Base-by-base conservation (phyloP, 2,888 invertebrate species). In the Galerucella nymphaeae region DNA sequence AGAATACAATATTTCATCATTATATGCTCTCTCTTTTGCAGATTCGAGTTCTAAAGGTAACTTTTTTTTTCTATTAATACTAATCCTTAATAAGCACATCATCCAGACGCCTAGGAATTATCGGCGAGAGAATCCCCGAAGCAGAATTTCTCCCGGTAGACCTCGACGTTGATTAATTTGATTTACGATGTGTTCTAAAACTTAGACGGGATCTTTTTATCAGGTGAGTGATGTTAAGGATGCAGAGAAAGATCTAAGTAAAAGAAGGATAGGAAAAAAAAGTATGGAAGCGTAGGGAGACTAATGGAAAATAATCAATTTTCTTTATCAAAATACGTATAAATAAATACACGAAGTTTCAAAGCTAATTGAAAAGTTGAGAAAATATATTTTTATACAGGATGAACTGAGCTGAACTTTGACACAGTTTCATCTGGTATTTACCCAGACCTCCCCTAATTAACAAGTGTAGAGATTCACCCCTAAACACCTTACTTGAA, bases 81-180 rank as follows among this genome's bases (percentile, higher is more conserved):
- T 53, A 6, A 16, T 53, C 16, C 18, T 16, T 18, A 16, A 53
- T 53, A 53, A 53, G 53, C 2, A 9, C 53, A 23, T 58, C 30
- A 30, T 58, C 58, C 14, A 9, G 30, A 58, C 8, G 23, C 8
- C 58, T 23, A 3, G 58, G 58, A 23, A 58, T 58, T 30, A 58
- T 67, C 14, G 66, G 45, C 41, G 45, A 10, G 55, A 58, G 18
- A 57, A 58, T 58, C 30, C 58, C 13, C 1, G n/a, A 58, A 30
- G 30, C 13, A 58, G 23, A 58, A 58, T 58, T 58, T 23, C 30
- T 30, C 16, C 30, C 23, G 23, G 30, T 58, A 30, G 30, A 23
- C 58, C 23, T 13, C 48, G 30, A 48, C 67, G 67, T 57, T 67
- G 67, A 67, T 67, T 67, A 48, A 67, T 67, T 67, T 59, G 67